Conservation (phyloP, 2,113 vertebrate species). For the Erinaceus europaeus region DNA sequence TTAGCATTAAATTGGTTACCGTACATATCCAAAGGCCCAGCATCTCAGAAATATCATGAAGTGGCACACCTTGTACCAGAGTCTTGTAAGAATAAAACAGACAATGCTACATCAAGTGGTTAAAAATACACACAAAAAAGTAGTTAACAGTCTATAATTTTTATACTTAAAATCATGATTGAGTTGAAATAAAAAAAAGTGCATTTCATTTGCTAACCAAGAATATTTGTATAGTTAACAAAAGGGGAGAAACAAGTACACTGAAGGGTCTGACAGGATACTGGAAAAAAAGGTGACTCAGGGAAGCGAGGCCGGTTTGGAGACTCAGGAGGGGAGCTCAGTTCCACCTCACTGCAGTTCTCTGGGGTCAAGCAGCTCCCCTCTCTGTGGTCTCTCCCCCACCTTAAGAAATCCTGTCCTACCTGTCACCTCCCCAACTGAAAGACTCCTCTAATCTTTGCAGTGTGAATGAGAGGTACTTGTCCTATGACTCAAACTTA, state of each 20-base stretch:
- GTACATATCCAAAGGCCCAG: constrained; percentile 90
- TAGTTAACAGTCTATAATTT: constrained; percentile 85
- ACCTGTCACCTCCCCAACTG: neutral
- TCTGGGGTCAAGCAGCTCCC: constrained; percentile 1
- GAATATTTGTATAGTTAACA: constrained; percentile 68
- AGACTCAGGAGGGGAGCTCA: neutral
- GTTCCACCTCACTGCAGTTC: neutral
- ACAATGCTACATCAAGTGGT: constrained; percentile 89
- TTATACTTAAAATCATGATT: constrained; percentile 78
- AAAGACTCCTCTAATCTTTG: constrained; percentile 29
- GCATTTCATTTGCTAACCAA: constrained; percentile 85
- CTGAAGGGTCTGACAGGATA: constrained; percentile 19
- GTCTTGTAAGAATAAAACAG: constrained; percentile 88
- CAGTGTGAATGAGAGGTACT: neutral
- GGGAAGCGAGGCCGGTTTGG: neutral
- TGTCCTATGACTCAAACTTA: constrained; percentile 29
- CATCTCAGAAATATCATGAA: constrained; percentile 81
- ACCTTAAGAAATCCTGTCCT: neutral
- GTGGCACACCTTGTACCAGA: constrained; percentile 87
- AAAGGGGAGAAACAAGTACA: neutral
- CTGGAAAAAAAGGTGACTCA: neutral
- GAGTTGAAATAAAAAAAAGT: constrained; percentile 85
- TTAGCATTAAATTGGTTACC: constrained; percentile 88
- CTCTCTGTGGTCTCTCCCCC: neutral
- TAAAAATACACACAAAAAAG: constrained; percentile 88